These are phyloP conservation scores for Leuciscus waleckii DNA, from an alignment of 2,797 vertebrate genomes.

Conservation along the genomic window DNA sequence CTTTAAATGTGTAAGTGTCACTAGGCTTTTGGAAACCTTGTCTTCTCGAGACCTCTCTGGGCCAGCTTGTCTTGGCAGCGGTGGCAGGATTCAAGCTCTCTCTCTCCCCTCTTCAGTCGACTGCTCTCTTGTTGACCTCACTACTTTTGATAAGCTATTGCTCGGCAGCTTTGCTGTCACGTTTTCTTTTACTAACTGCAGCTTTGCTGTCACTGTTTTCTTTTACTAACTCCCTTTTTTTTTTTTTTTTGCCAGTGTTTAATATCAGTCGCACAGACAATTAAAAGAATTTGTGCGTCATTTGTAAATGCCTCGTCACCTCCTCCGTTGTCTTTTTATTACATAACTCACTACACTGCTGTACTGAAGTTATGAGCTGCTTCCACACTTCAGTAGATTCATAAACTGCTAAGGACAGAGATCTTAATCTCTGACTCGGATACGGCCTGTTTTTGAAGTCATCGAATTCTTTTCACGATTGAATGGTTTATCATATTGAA, in stretches of 20 bases:
- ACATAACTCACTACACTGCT: not conserved
- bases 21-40: not conserved
- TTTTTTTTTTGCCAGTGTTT: not conserved
- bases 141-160: constrained; percentile 23
- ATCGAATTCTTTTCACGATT: not conserved
- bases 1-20: not conserved
- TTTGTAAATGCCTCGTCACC: constrained; percentile 10
- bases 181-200: constrained; percentile 21
- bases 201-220: constrained; percentile 12
- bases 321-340: not conserved
- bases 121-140: not conserved
- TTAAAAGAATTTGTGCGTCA: not conserved
- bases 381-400: constrained; percentile 15
- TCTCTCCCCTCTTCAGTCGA: not conserved
- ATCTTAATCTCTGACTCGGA: constrained; percentile 19
- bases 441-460: not conserved
- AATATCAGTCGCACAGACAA: not conserved
- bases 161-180: constrained; percentile 13
- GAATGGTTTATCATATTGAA: not conserved
- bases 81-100: constrained; percentile 14
- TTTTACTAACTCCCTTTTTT: constrained; percentile 7
- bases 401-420: not conserved
- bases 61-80: not conserved
- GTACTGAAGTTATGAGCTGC: not conserved
- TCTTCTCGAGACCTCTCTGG: not conserved